Conservation (phyloP, 2,888 invertebrate genomes). For the Nemapogon koenigi region DNA sequence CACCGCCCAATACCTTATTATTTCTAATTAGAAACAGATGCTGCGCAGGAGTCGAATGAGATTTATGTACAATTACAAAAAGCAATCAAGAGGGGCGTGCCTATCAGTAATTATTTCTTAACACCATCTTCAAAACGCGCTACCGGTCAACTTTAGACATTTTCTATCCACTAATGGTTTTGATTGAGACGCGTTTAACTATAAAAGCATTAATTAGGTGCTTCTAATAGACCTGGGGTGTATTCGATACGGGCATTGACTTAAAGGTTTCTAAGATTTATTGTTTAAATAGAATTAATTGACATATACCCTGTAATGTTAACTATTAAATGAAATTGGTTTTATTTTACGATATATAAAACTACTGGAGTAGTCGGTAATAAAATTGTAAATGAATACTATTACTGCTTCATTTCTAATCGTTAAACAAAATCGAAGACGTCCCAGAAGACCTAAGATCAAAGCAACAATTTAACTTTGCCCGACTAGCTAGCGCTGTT, state of each 20-base stretch:
- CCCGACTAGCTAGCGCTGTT: no score
- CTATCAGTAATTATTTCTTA: constrained; percentile 57
- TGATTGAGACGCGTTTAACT: constrained; percentile 39
- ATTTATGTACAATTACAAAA: constrained; percentile 55
- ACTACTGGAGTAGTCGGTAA: no score
- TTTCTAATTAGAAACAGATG: constrained; percentile 39
- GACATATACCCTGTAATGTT: no score
- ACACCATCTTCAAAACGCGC: constrained; percentile 45
- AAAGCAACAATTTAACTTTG: no score
- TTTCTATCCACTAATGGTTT: constrained; percentile 37
- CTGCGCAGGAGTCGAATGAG: constrained; percentile 32
- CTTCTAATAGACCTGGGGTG: constrained; percentile 23
- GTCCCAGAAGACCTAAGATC: no score
- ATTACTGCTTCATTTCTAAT: no score
- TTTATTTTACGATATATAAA: no score
- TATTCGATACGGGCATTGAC: constrained; percentile 6
- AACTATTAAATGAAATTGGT: no score
- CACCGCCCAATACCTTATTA: constrained; percentile 12
- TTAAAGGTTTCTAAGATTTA: constrained; percentile 7
- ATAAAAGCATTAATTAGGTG: constrained; percentile 33
- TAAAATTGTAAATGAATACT: no score
- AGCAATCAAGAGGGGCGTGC: constrained; percentile 56
- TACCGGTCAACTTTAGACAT: constrained; percentile 39
- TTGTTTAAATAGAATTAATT: no score
- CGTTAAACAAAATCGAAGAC: no score